phyloP scores from a whole-genome alignment of 2,113 vertebrate genomes.

The Phyllostomus discolor region DNA sequence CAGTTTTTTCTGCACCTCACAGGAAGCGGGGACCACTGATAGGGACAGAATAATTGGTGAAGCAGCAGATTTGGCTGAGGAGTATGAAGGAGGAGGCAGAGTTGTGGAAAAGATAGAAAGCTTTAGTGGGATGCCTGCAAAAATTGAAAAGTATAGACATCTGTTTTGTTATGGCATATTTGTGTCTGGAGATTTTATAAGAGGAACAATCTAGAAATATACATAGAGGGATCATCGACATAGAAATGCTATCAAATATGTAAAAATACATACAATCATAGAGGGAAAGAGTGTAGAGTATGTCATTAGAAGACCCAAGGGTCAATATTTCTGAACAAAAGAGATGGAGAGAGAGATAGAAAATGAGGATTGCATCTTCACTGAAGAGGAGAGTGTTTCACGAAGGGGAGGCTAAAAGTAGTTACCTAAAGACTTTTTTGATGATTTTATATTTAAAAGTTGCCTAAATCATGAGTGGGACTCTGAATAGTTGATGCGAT shows the following conservation, averaged over 20 bases:
- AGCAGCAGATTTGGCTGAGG: neutral
- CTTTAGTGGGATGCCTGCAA: neutral
- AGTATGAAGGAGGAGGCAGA: neutral
- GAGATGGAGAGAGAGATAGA: neutral
- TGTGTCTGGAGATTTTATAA: neutral
- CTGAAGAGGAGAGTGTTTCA: neutral
- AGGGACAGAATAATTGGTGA: rapidly evolving
- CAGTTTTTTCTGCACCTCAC: neutral
- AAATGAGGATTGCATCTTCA: neutral
- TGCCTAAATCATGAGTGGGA: neutral
- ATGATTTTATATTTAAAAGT: neutral
- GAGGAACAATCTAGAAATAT: neutral
- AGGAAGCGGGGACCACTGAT: rapidly evolving
- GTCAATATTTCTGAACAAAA: neutral
- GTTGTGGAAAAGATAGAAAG: neutral
- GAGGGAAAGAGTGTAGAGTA: neutral
- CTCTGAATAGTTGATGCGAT: neutral
- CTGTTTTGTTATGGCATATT: neutral
- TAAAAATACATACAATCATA: neutral
- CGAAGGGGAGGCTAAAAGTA: neutral
- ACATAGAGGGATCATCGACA: neutral
- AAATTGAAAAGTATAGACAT: neutral
- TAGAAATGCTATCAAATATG: neutral
- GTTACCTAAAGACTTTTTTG: neutral
- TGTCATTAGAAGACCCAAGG: neutral